Percentiles rank a stretch among this genome's conserved stretches.
phyloP scores from a whole-genome alignment of 2,113 vertebrate species.

The Colaptes auratus region DNA sequence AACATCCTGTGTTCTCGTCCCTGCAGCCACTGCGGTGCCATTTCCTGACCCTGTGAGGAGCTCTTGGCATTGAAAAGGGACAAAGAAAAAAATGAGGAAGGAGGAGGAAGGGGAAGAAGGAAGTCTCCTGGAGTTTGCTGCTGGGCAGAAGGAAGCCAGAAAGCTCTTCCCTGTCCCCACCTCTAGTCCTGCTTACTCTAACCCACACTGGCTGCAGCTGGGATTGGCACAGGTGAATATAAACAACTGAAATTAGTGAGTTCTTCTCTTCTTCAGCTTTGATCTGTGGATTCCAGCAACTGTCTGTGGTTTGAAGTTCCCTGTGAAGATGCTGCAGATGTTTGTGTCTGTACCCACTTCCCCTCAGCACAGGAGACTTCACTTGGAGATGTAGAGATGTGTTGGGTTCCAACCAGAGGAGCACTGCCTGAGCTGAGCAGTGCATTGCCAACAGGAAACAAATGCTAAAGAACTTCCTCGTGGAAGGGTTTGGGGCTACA shows the following conservation, averaged over 20 bases:
- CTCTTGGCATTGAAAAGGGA: neutral
- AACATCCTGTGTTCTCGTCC: neutral
- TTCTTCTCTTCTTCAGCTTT: constrained; percentile 1
- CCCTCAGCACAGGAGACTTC: fast-evolving
- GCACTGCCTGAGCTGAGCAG: neutral
- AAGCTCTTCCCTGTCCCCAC: neutral
- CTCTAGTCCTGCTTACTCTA: neutral
- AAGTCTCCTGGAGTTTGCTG: neutral
- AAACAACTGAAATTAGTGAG: neutral
- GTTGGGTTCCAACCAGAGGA: neutral
- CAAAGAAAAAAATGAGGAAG: neutral
- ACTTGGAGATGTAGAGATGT: fast-evolving
- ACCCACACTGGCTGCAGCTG: neutral
- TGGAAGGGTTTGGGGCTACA: neutral
- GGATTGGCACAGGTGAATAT: neutral
- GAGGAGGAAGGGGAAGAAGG: neutral
- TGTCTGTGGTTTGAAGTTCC: neutral
- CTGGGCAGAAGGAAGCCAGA: neutral
- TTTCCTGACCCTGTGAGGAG: neutral
- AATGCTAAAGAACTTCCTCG: neutral
- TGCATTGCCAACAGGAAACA: neutral
- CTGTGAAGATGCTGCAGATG: neutral
- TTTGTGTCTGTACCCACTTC: neutral
- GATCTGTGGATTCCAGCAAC: constrained; percentile 21
- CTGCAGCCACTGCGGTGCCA: neutral